These are phyloP conservation scores for Eretmochelys imbricata DNA, from an alignment of 2,113 vertebrate species.

Conservation along the genomic window DNA sequence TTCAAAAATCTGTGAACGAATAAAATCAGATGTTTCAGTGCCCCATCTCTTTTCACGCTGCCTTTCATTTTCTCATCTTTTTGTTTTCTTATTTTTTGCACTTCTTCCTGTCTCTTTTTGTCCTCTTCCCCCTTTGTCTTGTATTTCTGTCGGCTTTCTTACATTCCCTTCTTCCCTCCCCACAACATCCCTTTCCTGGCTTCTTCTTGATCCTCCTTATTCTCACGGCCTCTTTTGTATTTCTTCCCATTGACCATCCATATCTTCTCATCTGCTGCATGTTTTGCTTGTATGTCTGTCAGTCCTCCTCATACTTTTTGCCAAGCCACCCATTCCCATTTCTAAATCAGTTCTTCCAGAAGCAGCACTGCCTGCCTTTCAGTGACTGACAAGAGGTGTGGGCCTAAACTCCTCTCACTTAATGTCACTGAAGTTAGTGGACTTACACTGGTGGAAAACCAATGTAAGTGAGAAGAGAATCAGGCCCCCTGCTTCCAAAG, in stretches of 20 bases:
- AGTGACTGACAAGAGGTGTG: background rate
- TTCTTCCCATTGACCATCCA: background rate
- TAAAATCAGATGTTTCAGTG: conserved; percentile 13
- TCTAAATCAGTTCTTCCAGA: background rate
- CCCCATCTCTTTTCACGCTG: background rate
- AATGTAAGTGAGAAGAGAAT: conserved; percentile 40
- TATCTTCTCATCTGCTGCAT: background rate
- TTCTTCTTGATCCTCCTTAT: background rate
- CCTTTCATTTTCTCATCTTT: background rate
- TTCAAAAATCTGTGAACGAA: conserved; percentile 33
- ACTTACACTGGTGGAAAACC: background rate
- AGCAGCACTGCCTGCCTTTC: background rate
- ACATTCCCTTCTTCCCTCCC: background rate
- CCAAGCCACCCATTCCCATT: background rate
- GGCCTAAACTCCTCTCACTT: background rate
- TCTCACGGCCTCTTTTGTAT: background rate
- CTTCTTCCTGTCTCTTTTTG: background rate
- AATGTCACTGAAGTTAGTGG: background rate
- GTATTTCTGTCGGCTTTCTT: background rate
- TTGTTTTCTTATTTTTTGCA: background rate
- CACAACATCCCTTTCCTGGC: conserved; percentile 3
- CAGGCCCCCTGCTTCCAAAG: background rate
- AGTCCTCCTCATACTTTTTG: background rate
- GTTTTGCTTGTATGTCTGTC: background rate
- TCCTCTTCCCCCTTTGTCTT: conserved; percentile 15